A percentile compares a stretch with the other conserved stretches of the same genome.
phyloP scores from a whole-genome alignment of 2,113 vertebrate genomes.

The Xiphorhynchus elegans region DNA sequence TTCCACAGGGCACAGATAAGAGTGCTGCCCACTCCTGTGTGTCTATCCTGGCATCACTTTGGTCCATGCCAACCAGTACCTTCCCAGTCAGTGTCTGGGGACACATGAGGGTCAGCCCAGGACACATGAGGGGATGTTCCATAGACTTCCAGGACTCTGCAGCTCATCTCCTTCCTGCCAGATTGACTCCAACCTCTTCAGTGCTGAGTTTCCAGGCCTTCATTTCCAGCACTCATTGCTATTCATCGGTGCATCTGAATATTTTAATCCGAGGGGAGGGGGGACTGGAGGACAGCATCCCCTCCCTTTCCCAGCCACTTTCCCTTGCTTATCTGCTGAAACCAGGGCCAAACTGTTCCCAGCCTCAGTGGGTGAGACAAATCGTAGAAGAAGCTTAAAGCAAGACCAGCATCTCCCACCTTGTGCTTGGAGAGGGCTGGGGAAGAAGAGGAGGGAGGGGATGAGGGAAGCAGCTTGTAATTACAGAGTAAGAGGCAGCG shows the following conservation, averaged over 20 bases:
- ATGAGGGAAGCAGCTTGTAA: conserved; percentile 55
- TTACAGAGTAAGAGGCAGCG: conserved; percentile 71
- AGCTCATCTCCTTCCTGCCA: background rate
- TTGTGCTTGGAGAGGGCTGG: background rate
- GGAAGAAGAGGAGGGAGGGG: background rate
- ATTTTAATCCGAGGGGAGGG: background rate
- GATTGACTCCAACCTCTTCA: background rate
- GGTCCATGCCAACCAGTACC: background rate
- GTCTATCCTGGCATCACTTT: rapidly evolving
- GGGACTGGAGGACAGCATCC: background rate
- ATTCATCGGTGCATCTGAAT: conserved; percentile 18
- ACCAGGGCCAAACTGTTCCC: background rate
- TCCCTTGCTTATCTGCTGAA: conserved; percentile 38
- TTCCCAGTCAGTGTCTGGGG: background rate
- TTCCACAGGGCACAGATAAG: rapidly evolving
- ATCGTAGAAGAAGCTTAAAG: conserved; percentile 32
- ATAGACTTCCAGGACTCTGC: background rate
- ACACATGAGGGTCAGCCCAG: background rate
- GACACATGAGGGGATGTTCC: rapidly evolving
- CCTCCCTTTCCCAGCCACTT: background rate
- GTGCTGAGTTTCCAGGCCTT: background rate
- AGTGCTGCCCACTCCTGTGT: background rate
- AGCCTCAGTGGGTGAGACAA: conserved; percentile 23
- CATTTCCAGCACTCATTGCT: conserved; percentile 8
- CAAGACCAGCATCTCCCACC: conserved; percentile 4